phyloP scores from a whole-genome alignment of 2,797 vertebrate genomes.

The Lateolabrax maculatus region DNA sequence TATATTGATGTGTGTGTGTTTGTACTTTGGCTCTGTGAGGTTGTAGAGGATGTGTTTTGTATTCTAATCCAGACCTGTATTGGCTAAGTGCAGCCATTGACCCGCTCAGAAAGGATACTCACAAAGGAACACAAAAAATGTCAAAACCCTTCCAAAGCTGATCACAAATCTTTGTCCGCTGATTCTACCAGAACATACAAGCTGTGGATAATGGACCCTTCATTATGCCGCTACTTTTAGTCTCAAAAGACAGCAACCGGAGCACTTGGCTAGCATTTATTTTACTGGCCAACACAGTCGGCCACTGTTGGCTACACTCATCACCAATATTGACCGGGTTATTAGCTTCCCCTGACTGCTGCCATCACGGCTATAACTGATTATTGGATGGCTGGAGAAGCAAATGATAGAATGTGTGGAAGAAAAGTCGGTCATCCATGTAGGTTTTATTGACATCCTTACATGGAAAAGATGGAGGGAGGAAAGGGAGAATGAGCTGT shows the following conservation, averaged over 20 bases:
- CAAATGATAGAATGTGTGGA: constrained; percentile 34
- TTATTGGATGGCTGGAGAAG: constrained; percentile 49
- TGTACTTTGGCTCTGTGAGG: constrained; percentile 10
- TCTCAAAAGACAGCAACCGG: constrained; percentile 29
- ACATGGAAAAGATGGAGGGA: not conserved
- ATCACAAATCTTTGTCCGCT: not conserved
- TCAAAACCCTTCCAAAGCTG: not conserved
- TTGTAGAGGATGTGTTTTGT: constrained; percentile 35
- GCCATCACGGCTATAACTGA: constrained; percentile 50
- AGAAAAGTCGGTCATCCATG: constrained; percentile 16
- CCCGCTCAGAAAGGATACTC: constrained; percentile 11
- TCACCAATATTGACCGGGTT: constrained; percentile 61
- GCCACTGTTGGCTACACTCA: constrained; percentile 31
- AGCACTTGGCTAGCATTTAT: constrained; percentile 39
- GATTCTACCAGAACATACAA: constrained; percentile 3
- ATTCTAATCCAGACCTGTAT: constrained; percentile 44
- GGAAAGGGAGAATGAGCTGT: not conserved
- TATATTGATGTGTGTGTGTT: constrained; percentile 34
- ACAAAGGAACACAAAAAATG: constrained; percentile 14
- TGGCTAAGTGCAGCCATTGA: constrained; percentile 36
- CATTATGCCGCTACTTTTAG: not conserved
- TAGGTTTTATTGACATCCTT: constrained; percentile 35
- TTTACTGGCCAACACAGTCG: constrained; percentile 36
- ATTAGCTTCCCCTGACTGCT: constrained; percentile 63
- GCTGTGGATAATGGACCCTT: not conserved